Evolutionary conservation across 2,113 vertebrate genomes (phyloP).

Genomic region (Anguilla rostrata): DNA sequence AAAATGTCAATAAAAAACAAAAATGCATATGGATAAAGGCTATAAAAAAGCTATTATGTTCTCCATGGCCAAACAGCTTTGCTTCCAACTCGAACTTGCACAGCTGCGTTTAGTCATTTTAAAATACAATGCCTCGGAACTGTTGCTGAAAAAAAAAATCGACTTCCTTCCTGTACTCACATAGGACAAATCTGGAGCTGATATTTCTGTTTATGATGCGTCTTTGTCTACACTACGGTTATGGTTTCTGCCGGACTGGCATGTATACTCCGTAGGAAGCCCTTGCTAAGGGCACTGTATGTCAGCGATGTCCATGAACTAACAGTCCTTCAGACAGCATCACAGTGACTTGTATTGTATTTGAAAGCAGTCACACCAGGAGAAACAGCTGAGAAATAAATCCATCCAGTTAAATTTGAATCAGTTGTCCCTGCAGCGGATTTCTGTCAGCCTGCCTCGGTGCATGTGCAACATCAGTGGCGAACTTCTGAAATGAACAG

Average conservation of each 20-base stretch:
- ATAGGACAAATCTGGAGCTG: background rate
- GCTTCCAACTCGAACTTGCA: background rate
- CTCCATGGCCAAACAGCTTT: background rate
- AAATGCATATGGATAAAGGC: background rate
- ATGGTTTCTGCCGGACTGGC: background rate
- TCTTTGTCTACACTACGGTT: background rate
- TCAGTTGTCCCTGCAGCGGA: background rate
- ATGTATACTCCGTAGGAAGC: background rate
- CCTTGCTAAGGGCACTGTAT: background rate
- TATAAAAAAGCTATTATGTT: slow-evolving; percentile 9
- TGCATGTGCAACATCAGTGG: background rate
- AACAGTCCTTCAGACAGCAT: background rate
- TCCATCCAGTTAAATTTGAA: background rate
- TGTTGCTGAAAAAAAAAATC: background rate
- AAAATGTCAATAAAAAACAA: slow-evolving; percentile 5
- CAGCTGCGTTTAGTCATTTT: background rate
- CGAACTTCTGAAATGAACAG: background rate
- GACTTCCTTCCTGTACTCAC: background rate
- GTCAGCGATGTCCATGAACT: background rate
- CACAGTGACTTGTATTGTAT: background rate
- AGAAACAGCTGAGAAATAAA: background rate
- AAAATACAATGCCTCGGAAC: background rate
- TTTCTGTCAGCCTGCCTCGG: background rate
- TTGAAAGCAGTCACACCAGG: background rate
- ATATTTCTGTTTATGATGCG: background rate